phyloP scores from a whole-genome alignment of 2,797 vertebrate species.

The Valencia hispanica region DNA sequence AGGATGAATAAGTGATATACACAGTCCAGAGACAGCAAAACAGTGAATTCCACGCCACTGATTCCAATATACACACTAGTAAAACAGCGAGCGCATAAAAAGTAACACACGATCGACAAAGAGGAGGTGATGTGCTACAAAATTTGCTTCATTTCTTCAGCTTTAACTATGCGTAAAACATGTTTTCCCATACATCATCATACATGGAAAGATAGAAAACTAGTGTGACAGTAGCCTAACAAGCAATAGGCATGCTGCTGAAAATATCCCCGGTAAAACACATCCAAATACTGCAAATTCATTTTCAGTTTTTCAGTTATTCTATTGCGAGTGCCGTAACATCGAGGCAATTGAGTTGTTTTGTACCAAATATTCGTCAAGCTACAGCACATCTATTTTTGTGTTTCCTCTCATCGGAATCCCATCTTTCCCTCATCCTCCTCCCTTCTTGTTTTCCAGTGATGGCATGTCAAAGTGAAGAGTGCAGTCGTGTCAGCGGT shows the following conservation, averaged over 20 bases:
- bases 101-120: background rate
- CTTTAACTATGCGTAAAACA: background rate
- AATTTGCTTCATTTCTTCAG: background rate
- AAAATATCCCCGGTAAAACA: constrained; percentile 3
- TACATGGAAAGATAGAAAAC: background rate
- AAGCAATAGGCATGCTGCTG: background rate
- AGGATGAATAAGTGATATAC: background rate
- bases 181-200: background rate
- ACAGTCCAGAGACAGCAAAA: background rate
- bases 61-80: background rate
- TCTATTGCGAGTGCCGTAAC: background rate
- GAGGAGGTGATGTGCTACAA: background rate
- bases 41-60: background rate
- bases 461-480: constrained; percentile 51
- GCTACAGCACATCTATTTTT: constrained; percentile 22
- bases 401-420: constrained; percentile 37
- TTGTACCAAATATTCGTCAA: constrained; percentile 10
- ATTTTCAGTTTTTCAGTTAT: background rate
- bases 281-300: background rate
- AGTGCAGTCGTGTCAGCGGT: constrained; percentile 30
- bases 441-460: constrained; percentile 39
- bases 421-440: constrained; percentile 25
- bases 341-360: background rate
- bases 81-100: background rate
- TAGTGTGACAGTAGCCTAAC: background rate